A percentile compares a stretch with the other conserved stretches of the same genome.
Conservation (phyloP, 2,888 invertebrate genomes). For the Fragum fragum region DNA sequence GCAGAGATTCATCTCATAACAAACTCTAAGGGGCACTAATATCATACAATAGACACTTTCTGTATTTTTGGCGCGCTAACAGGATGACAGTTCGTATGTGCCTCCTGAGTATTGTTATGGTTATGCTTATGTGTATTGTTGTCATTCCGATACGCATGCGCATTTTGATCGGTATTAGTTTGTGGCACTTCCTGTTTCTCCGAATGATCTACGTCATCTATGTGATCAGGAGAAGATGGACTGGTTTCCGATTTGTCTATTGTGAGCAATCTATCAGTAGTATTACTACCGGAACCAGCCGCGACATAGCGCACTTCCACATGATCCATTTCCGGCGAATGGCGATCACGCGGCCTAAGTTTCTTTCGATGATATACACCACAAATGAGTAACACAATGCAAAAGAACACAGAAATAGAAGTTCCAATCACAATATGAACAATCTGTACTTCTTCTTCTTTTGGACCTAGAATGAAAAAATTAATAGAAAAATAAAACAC, state of each 20-base stretch:
- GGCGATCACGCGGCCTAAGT: conserved; percentile 73
- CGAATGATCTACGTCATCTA: conserved; percentile 35
- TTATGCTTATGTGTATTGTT: conserved; percentile 41
- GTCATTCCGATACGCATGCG: conserved; percentile 48
- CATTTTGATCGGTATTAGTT: conserved; percentile 27
- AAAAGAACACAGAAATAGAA: conserved; percentile 84
- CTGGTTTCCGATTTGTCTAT: conserved; percentile 67
- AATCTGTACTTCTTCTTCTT: conserved; percentile 75
- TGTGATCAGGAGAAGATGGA: conserved; percentile 60
- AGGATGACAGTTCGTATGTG: conserved; percentile 25
- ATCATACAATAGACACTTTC: conserved; percentile 84
- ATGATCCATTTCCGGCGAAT: conserved; percentile 78
- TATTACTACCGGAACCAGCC: conserved; percentile 82
- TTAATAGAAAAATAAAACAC: no score
- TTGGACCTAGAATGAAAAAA: conserved; percentile 75
- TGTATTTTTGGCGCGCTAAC: conserved; percentile 69
- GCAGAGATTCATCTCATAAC: not conserved
- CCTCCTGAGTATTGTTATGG: conserved; percentile 29
- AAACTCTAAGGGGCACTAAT: conserved; percentile 4
- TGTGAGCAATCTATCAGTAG: conserved; percentile 81
- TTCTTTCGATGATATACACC: conserved; percentile 82
- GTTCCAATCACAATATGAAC: conserved; percentile 84
- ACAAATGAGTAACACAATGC: conserved; percentile 82
- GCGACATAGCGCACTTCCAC: conserved; percentile 84
- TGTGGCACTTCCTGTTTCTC: conserved; percentile 32